Evolutionary conservation across 37 sponge, comb jelly and placozoan genomes (phyloP), one percentile per base, ranked within the genome.

Genomic region (Corticium candelabrum): DNA sequence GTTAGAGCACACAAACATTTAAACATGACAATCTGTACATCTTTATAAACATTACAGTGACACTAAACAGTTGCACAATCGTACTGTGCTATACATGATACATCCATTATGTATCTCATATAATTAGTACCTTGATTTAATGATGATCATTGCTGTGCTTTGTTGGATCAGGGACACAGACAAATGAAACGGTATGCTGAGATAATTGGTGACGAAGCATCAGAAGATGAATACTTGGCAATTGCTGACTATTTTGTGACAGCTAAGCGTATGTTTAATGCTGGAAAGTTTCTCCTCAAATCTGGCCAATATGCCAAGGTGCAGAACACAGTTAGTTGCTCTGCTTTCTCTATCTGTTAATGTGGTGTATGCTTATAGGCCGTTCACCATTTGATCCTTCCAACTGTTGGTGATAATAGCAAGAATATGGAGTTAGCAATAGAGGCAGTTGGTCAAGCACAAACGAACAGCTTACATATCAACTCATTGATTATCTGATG

Each of bases 401-500:
- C 34, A 70, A 80, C 88, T 70, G 82, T 74, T 3, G 37, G 40
- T 11, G 82, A 84, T 27, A 85, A 88, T 27, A 87, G 84, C 37
- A 84, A 90, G 67, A 70, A 80, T 71, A 90, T 96, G 75, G 94
- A 93, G n/a, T 37, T 93, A 78, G 95, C 98, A 33, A 97, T 97
- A 43, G 81, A 91, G 75, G 75, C 82, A 15, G 90, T 85, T 5
- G 71, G 81, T 69, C 27, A 1, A 27, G 4, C 21, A 27, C 62
- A 50, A 50, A 50, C 62, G 62, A 50, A 21, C 62, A 50, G 62
- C 62, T 50, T 21, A 50, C 62, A 37, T 85, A 93, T 40, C 85
- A 87, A 67, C 84, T 97, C 37, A 86, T 84, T 40, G 87, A 79
- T 37, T 97, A 87, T 69, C 80, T 97, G 35, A 91, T 97, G 90